Evolutionary conservation across 2,113 vertebrate species (phyloP).

Genomic region (Phoxinus phoxinus): DNA sequence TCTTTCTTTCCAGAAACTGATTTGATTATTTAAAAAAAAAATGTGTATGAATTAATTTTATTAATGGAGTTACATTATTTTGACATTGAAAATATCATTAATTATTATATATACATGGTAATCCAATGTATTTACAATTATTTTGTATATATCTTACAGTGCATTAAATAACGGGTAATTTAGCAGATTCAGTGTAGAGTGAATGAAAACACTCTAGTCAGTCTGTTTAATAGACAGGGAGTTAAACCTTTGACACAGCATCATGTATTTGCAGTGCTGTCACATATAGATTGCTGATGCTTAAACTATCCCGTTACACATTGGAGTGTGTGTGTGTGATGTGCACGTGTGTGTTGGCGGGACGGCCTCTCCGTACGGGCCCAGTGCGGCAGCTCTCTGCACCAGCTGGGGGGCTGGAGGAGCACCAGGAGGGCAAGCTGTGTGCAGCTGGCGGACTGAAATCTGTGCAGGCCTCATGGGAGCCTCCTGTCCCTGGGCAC

Average conservation of each 20-base stretch:
- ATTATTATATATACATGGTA: neutral
- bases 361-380: neutral
- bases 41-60: neutral
- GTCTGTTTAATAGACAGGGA: neutral
- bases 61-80: neutral
- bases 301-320: constrained; percentile 2
- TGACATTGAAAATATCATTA: neutral
- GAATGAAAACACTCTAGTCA: neutral
- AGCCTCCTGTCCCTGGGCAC: constrained; percentile 67
- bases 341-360: constrained; percentile 22
- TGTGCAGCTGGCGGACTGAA: constrained; percentile 77
- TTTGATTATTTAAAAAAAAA: neutral
- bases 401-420: constrained; percentile 70
- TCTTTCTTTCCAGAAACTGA: neutral
- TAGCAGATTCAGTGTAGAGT: neutral
- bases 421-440: constrained; percentile 72
- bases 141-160: neutral
- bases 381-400: constrained; percentile 48
- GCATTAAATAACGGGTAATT: neutral
- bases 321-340: constrained; percentile 3
- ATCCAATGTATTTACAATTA: neutral
- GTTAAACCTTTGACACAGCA: constrained; percentile 4
- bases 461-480: constrained; percentile 70
- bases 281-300: constrained; percentile 36
- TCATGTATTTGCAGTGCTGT: neutral